Conservation (phyloP, 2,888 invertebrate genomes). For the Chironomus riparius region DNA sequence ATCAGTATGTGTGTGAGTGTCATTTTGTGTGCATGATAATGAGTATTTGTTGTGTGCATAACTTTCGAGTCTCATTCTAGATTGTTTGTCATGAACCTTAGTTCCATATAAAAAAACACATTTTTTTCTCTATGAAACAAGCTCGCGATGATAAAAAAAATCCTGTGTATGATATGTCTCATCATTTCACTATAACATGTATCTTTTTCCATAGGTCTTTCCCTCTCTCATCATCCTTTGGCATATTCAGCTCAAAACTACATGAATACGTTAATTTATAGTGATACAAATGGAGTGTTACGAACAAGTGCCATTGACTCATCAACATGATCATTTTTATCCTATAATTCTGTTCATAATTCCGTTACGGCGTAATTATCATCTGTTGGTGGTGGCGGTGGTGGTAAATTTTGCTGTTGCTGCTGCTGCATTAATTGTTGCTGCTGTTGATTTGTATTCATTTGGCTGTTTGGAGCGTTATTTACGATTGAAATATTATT, state of each 20-base stretch:
- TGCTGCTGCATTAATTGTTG: constrained; percentile 32
- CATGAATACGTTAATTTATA: neutral
- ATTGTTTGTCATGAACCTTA: neutral
- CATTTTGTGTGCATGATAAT: too few species aligned
- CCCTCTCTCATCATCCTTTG: neutral
- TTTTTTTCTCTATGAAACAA: too few species aligned
- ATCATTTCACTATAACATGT: neutral
- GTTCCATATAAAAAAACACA: too few species aligned
- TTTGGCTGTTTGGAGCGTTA: constrained; percentile 21
- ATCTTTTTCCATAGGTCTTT: neutral
- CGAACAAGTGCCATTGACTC: constrained; percentile 10
- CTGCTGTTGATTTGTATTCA: constrained; percentile 30
- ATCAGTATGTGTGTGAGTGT: too few species aligned
- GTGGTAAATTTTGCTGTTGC: constrained; percentile 29
- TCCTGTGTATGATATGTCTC: neutral
- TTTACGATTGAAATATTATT: constrained; percentile 5
- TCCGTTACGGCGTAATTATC: constrained; percentile 43
- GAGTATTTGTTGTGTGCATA: too few species aligned
- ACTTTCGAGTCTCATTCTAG: too few species aligned
- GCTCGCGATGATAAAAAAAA: too few species aligned
- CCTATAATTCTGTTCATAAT: constrained; percentile 35
- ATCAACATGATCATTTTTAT: neutral
- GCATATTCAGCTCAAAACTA: neutral
- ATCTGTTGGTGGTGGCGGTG: constrained; percentile 30
- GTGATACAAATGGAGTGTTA: constrained; percentile 21